Evolutionary conservation across 2,113 vertebrate species (phyloP).

Genomic region (Gymnocephalus cernua): DNA sequence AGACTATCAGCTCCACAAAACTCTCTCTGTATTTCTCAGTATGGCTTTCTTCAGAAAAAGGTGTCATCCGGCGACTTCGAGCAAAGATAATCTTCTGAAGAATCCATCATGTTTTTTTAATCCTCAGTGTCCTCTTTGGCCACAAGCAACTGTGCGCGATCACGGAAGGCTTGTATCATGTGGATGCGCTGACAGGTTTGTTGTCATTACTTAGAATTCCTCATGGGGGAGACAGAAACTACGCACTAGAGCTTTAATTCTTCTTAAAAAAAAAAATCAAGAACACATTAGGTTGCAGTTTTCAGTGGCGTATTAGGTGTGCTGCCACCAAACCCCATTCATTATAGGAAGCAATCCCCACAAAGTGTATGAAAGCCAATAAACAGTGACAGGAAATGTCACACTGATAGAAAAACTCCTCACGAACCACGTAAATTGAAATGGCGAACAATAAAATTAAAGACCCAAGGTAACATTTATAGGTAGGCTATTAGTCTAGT

Average conservation of each 20-base stretch:
- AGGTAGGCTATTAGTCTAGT: slow-evolving; percentile 38
- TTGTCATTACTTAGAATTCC: too few species aligned
- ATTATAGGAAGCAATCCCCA: slow-evolving; percentile 35
- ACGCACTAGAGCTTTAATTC: neutral
- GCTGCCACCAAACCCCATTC: slow-evolving; percentile 19
- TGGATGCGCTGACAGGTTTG: too few species aligned
- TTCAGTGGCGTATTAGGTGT: slow-evolving; percentile 2
- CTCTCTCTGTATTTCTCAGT: too few species aligned
- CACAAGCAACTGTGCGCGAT: too few species aligned
- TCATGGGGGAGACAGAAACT: too few species aligned
- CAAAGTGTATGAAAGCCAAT: slow-evolving; percentile 44
- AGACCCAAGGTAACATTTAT: slow-evolving; percentile 24
- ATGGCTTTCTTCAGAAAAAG: too few species aligned
- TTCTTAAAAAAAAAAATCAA: slow-evolving; percentile 19
- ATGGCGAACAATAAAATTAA: slow-evolving; percentile 39
- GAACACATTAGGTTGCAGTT: slow-evolving; percentile 26
- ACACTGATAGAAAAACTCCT: slow-evolving; percentile 33
- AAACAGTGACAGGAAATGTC: slow-evolving; percentile 48
- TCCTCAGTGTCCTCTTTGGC: too few species aligned
- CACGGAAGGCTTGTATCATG: too few species aligned
- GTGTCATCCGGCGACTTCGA: too few species aligned
- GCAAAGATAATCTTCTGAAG: too few species aligned
- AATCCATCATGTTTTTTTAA: too few species aligned
- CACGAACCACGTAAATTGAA: slow-evolving; percentile 31
- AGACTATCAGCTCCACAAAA: too few species aligned